phyloP scores from a whole-genome alignment of 2,888 invertebrate species.

The Pedicia rivosa region DNA sequence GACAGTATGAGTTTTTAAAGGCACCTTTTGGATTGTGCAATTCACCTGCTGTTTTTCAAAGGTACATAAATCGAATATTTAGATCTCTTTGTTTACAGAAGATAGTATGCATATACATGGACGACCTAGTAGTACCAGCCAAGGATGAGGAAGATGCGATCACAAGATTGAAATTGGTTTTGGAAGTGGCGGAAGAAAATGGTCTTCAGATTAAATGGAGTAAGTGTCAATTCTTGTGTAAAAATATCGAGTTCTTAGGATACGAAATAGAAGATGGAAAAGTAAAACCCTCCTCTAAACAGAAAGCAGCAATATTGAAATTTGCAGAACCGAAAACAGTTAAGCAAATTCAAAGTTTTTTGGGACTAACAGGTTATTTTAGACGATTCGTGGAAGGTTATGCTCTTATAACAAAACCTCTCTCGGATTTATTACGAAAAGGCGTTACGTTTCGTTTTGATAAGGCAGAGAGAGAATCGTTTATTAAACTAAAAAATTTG shows the following conservation, averaged over 20 bases:
- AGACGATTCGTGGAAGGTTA: constrained; percentile 16
- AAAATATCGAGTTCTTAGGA: constrained; percentile 15
- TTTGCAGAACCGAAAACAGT: constrained; percentile 15
- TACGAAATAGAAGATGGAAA: constrained; percentile 14
- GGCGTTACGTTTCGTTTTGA: constrained; percentile 12
- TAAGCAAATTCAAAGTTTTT: constrained; percentile 17
- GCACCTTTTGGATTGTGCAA: constrained; percentile 25
- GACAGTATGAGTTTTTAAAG: constrained; percentile 17
- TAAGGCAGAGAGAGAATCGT: constrained; percentile 11
- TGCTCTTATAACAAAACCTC: constrained; percentile 13
- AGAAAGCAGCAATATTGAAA: constrained; percentile 14
- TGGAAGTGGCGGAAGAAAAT: constrained; percentile 8
- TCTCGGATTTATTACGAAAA: constrained; percentile 14
- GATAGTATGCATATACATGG: constrained; percentile 15
- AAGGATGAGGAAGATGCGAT: constrained; percentile 9
- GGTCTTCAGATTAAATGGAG: constrained; percentile 11
- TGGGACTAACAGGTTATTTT: constrained; percentile 18
- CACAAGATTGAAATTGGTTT: constrained; percentile 9
- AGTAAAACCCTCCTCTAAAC: constrained; percentile 14
- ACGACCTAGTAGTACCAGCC: constrained; percentile 17
- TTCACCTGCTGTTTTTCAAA: constrained; percentile 18
- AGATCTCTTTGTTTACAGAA: constrained; percentile 7
- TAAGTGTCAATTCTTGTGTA: constrained; percentile 15
- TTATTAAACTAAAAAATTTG: constrained; percentile 11
- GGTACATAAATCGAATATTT: constrained; percentile 14